Base-by-base conservation (phyloP, 1,140 invertebrate species). In the Antheraea pernyi region DNA sequence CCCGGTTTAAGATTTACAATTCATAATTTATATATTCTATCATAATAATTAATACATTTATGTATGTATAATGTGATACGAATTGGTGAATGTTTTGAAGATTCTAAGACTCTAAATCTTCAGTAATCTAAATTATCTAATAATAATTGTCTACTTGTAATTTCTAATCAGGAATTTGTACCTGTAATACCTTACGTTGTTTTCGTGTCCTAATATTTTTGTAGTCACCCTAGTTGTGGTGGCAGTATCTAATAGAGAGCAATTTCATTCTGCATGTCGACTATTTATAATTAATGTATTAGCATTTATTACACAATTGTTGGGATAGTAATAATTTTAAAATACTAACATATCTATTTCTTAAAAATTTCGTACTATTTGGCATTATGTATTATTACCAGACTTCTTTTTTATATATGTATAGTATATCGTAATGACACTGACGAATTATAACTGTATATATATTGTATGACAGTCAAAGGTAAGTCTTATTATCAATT, bases 331-430 rank as follows among this genome's bases (percentile, higher is more conserved):
- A 61, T 11, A 36, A 63, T 30, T 37, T n/a, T n/a, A 36, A 63
- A n/a, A 37, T 37, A 63, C 9, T 16, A 13, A n/a, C 13, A 22
- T 63, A 37, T 6, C n/a, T 63, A 63, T 37, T 63, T n/a, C 37
- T 37, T 1, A 22, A 37, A 37, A 63, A 63, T 37, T 13, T 37
- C 37, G n/a, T 37, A 63, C n/a, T 63, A 63, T 65, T 65, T 65
- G 64, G 64, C 64, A 65, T 65, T 65, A 65, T 65, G 64, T 42
- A 65, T 65, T 65, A 65, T 65, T 48, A 65, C 64, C 64, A 65
- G 64, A 65, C 64, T 65, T 53, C n/a, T 16, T 53, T 53, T 53
- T 53, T 53, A 53, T 6, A 16, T 53, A 11, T 53, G 46, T 53
- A 53, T 13, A 53, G 13, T 16, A 16, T 53, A 2, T 53, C 16